A percentile compares a stretch with the other conserved stretches of the same genome.
Conservation (phyloP, 2,113 vertebrate species). For the Pyxicephalus adspersus region DNA sequence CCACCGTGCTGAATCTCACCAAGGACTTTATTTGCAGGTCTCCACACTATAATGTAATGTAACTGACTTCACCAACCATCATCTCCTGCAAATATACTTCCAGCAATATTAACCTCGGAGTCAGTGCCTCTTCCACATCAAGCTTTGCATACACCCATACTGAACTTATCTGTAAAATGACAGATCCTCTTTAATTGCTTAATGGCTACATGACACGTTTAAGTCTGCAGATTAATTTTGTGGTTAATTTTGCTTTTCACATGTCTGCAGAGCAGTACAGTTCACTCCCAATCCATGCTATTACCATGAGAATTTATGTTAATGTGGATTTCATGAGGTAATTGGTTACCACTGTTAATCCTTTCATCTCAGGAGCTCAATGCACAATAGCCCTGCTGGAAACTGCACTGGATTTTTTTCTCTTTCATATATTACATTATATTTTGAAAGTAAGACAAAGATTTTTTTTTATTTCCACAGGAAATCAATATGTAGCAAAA, state of each 20-base stretch:
- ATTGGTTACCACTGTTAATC: conserved; percentile 41
- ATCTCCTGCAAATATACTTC: no score
- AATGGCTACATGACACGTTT: no score
- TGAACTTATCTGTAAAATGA: no score
- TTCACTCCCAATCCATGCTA: conserved; percentile 26
- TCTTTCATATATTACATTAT: conserved; percentile 41
- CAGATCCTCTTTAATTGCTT: no score
- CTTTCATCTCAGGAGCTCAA: conserved; percentile 29
- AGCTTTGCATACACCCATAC: no score
- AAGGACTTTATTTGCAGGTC: no score
- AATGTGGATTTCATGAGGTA: conserved; percentile 38
- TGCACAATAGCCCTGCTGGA: conserved; percentile 38
- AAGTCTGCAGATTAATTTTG: background rate
- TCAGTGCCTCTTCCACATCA: no score
- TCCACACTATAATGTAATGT: no score
- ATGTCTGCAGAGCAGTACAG: conserved; percentile 16
- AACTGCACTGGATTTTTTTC: conserved; percentile 25
- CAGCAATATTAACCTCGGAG: no score
- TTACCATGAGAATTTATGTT: conserved; percentile 40
- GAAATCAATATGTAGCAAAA: conserved; percentile 48
- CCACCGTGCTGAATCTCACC: no score
- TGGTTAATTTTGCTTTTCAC: background rate
- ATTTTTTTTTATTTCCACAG: conserved; percentile 38
- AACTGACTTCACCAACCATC: no score
- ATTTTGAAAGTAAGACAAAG: conserved; percentile 34